phyloP scores from a whole-genome alignment of 2,797 vertebrate species.

The Macropodus opercularis region DNA sequence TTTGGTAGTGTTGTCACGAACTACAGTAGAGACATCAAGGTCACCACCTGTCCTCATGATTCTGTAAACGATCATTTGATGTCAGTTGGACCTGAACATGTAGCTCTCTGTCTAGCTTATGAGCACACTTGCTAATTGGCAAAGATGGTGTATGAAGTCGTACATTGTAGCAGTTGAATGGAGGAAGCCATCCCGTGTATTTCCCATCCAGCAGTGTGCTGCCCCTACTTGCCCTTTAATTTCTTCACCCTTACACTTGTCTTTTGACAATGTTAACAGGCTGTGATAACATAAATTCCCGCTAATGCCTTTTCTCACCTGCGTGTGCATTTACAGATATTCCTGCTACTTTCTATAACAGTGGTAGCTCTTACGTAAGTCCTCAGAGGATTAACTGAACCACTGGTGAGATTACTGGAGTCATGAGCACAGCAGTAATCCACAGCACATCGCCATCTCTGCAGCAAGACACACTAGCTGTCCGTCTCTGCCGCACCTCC shows the following conservation, averaged over 20 bases:
- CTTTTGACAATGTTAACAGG: not conserved
- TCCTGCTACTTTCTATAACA: conserved; percentile 31
- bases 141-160: not conserved
- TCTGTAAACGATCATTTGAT: conserved; percentile 5
- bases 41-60: conserved; percentile 27
- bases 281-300: not conserved
- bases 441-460: conserved; percentile 44
- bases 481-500: conserved; percentile 14
- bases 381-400: conserved; percentile 62
- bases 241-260: not conserved
- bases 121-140: not conserved
- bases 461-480: conserved; percentile 27
- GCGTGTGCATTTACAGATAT: conserved; percentile 23
- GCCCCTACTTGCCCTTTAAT: not conserved
- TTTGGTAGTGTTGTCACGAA: conserved; percentile 39
- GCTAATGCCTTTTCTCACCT: conserved; percentile 17
- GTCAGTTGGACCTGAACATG: not conserved
- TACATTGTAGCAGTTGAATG: too few species aligned
- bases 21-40: conserved; percentile 49
- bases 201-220: too few species aligned
- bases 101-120: not conserved
- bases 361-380: conserved; percentile 57
- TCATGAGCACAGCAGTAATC: conserved; percentile 66
- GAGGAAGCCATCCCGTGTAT: too few species aligned
- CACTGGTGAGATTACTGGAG: conserved; percentile 58